These are phyloP conservation scores for Meloidogyne floridensis DNA, from an alignment of 1,140 invertebrate species.

Conservation along the genomic window DNA sequence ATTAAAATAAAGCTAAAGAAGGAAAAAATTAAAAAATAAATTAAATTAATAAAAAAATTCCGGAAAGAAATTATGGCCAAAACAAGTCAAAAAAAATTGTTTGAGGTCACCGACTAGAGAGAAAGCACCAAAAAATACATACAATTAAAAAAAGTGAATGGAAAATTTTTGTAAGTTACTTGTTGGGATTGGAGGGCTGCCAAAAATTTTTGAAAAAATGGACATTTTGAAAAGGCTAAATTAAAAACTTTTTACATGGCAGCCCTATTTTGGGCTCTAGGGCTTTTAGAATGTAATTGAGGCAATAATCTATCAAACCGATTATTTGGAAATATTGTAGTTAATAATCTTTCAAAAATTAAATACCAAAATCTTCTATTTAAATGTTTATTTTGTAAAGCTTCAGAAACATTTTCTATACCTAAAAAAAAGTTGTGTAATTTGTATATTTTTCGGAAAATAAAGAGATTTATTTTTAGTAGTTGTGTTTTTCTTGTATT, in stretches of 20 bases:
- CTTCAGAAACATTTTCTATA: slow-evolving; percentile 81
- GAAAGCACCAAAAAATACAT: not conserved
- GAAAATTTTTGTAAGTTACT: not conserved
- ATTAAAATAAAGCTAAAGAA: not conserved
- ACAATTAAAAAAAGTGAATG: not conserved
- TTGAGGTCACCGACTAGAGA: slow-evolving; percentile 17
- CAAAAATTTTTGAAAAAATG: too few species aligned
- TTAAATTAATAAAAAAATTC: not conserved
- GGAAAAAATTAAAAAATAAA: not conserved
- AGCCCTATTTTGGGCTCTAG: slow-evolving; percentile 45
- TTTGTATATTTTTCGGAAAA: too few species aligned
- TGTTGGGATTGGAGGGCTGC: too few species aligned
- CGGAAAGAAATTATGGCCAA: not conserved
- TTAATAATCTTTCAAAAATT: slow-evolving; percentile 70
- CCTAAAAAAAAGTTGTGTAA: too few species aligned
- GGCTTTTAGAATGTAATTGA: slow-evolving; percentile 72
- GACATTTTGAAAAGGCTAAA: too few species aligned
- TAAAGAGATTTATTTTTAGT: too few species aligned
- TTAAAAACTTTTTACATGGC: not conserved
- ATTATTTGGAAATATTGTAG: slow-evolving; percentile 77
- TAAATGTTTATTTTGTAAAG: slow-evolving; percentile 80
- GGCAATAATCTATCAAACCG: slow-evolving; percentile 73
- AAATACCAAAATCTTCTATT: slow-evolving; percentile 77
- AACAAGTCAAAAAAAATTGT: not conserved
- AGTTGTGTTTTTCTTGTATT: too few species aligned